A percentile compares a stretch with the other conserved stretches of the same genome.
phyloP scores from a whole-genome alignment of 1,140 invertebrate genomes.

The Drosophila simulans region DNA sequence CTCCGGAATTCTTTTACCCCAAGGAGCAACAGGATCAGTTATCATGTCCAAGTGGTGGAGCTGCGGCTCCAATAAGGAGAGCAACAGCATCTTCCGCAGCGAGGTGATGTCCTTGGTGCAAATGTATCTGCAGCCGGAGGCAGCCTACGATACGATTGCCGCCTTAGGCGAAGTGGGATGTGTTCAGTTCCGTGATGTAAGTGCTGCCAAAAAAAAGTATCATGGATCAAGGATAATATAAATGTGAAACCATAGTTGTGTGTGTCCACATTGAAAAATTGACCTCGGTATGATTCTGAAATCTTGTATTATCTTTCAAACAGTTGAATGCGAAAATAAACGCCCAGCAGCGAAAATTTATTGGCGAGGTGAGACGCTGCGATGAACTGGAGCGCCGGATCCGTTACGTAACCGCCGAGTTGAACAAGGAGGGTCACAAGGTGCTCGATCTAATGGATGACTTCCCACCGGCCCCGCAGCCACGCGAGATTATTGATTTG shows the following conservation, averaged over 20 bases:
- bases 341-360: conserved; percentile 94
- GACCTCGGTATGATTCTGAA: too few relatives aligned
- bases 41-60: conserved; percentile 48
- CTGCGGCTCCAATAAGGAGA: conserved; percentile 83
- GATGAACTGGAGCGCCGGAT: conserved; percentile 94
- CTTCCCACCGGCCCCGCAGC: conserved; percentile 94
- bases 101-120: conserved; percentile 94
- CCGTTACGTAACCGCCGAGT: conserved; percentile 94
- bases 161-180: conserved; percentile 94
- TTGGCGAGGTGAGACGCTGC: conserved; percentile 92
- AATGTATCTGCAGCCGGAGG: conserved; percentile 95
- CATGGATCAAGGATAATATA: too few relatives aligned
- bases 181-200: conserved; percentile 95
- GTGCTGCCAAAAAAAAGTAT: neutral
- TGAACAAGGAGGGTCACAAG: conserved; percentile 91
- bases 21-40: conserved; percentile 12
- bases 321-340: conserved; percentile 91
- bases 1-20: conserved; percentile 6
- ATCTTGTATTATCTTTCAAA: neutral
- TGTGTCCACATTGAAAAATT: neutral
- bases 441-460: conserved; percentile 92
- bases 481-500: conserved; percentile 94
- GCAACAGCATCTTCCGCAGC: conserved; percentile 91
- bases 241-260: neutral
- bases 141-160: conserved; percentile 94